Evolutionary conservation across 2,113 vertebrate genomes (phyloP), one percentile per base, ranked within the genome.

Genomic region (Eclectus roratus): DNA sequence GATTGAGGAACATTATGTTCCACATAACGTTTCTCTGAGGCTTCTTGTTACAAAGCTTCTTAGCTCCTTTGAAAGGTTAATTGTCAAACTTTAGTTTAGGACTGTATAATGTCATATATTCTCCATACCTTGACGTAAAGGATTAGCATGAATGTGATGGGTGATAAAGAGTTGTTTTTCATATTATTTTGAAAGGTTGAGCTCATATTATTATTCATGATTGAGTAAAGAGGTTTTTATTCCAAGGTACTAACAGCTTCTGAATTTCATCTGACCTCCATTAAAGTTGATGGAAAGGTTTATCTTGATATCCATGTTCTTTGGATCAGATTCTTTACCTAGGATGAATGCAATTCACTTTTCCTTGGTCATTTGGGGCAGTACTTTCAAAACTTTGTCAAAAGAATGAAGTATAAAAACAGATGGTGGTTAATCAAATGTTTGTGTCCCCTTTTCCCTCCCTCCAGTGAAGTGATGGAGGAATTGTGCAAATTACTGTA

Each of bases 141-240:
- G 70, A 73, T 78, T 84, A 37, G 14, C 64, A 95, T 78, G 94
- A 95, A 91, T 77, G 23, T 78, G 44, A 31, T 47, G 15, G 21
- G 50, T 94, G 74, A 95, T 85, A 93, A 96, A 86, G 55, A 56
- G 47, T 20, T 49, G 73, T 43, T 95, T 95, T 95, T 95, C 35
- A 80, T 82, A 60, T 58, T 83, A 50, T 91, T 78, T 97, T 91
- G 50, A 91, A 96, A 95, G 37, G 37, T 64, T 61, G 94, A 90
- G 50, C 82, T 52, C 49, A 70, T 96, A 65, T 95, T 44, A 35
- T 95, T 96, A 96, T 96, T 97, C 52, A 88, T 71, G 18, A 73
- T 66, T 93, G 43, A 94, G 88, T 96, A 96, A 96, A 95, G 88
- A 81, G 23, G 21, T 77, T 91, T 96, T 93, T 76, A 50, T 94